Base-by-base conservation (phyloP, 1,140 invertebrate species). In the Cherax quadricarinatus region DNA sequence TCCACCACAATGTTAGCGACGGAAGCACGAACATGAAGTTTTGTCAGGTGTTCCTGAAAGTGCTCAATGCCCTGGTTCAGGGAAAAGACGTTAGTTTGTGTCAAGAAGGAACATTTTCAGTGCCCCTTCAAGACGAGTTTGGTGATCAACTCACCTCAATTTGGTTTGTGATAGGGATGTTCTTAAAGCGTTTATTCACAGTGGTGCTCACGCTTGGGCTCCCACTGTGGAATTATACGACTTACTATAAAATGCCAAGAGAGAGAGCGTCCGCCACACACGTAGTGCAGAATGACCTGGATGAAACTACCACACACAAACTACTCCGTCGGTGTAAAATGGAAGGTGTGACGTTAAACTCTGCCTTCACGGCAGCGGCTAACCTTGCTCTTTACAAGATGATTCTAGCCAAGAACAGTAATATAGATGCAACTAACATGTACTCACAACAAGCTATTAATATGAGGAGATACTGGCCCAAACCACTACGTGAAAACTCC, bases 1-100 rank as follows among this genome's bases (percentile, higher is more conserved):
- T 94, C 62, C 93, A 94, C 83, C 93, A 94, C 75, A 94, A 94
- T 53, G 86, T 94, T 21, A 94, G 92, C 60, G 93, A 94, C 66
- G 93, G 93, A 9, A 94, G 92, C 51, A 94, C 93, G 12, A 94
- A 94, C 82, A 94, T 94, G 93, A 94, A 93, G 48, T 94, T 94
- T 73, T 94, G 93, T 60, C 90, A 93, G 75, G 86, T 94, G 48
- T 94, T 94, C 57, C 70, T 94, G 48, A 79, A 88, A n/a, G 91
- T 94, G 12, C 75, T 94, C 16, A 94, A 94, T 81, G 85, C 85
- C 75, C 88, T 94, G 30, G 48, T 91, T 73, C 41, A 75, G 41
- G 89, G 89, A 0, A 88, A 89, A 30, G 53, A 78, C 6, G 75
- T 93, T 24, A 92, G 93, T 78, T 79, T 93, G 88, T 60, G 75